phyloP scores from a whole-genome alignment of 2,888 invertebrate genomes.

The Drosophila nr. perissopoda region DNA sequence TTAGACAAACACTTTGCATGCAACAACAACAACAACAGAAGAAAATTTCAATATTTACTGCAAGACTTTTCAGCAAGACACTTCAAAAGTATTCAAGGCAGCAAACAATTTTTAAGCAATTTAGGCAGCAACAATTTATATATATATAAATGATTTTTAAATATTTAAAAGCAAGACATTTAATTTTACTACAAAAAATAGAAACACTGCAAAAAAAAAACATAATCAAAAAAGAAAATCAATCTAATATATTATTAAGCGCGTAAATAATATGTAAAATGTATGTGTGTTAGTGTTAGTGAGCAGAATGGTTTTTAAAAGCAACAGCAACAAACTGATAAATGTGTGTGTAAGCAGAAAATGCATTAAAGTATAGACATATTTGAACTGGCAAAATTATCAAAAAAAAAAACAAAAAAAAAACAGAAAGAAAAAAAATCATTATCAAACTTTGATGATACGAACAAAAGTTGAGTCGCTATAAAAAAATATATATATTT shows the following conservation, averaged over 20 bases:
- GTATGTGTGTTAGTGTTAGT: conserved; percentile 78
- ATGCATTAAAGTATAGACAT: conserved; percentile 37
- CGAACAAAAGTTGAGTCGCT: conserved; percentile 45
- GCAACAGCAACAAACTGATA: conserved; percentile 61
- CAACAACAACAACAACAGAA: conserved; percentile 36
- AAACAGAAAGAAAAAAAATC: not conserved
- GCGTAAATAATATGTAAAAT: conserved; percentile 69
- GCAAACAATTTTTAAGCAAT: conserved; percentile 59
- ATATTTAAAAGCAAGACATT: conserved; percentile 65
- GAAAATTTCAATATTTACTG: conserved; percentile 66
- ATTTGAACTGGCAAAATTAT: conserved; percentile 55
- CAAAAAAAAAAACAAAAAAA: conserved; percentile 33
- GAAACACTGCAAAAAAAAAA: conserved; percentile 31
- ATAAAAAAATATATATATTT: conserved; percentile 29
- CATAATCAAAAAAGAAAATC: conserved; percentile 40
- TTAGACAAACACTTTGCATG: conserved; percentile 66
- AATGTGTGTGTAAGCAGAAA: conserved; percentile 49
- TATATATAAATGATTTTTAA: conserved; percentile 66
- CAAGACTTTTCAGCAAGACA: conserved; percentile 72
- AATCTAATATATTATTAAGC: conserved; percentile 64
- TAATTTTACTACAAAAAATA: conserved; percentile 56
- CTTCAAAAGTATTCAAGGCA: conserved; percentile 46
- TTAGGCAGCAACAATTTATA: no score
- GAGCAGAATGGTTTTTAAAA: conserved; percentile 75
- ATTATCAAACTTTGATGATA: conserved; percentile 45